Base-by-base conservation (phyloP, 2,888 invertebrate species). In the Ophioninae sp. region DNA sequence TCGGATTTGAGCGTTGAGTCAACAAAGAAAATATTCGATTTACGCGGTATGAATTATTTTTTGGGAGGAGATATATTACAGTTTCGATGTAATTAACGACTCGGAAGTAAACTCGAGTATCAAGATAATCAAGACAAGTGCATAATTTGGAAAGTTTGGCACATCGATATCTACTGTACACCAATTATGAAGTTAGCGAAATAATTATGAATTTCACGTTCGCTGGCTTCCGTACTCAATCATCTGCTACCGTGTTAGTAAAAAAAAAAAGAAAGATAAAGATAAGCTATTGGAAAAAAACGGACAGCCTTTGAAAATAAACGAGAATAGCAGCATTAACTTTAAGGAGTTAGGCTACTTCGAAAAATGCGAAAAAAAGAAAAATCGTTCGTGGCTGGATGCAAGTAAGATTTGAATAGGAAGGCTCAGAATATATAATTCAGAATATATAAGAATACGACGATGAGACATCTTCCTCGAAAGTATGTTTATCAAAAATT, bases 231-330 rank as follows among this genome's bases (percentile, higher is more conserved):
- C 51, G 51, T 51, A 51, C 13, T 51, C 13, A 17, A 51, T 13
- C 17, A 51, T 51, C 10, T 51, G 51, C 17, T 51, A 51, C 51
- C 13, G 9, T 41, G 17, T 51, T 51, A 17, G 51, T 17, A 51
- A 51, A 51, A 51, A 51, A 44, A 44, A 51, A 51, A 51, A 2
- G 5, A 51, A 2, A 51, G 13, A 41, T 41, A 41, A 41, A 41
- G 8, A 41, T 41, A 10, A 51, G 17, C 51, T 51, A 23, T 7
- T 7, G 10, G 51, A 51, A 22, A 51, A 30, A 30, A 30, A 30
- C 30, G 68, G 44, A 44, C 44, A 68, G 51, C 68, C 22, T 68
- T 51, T 23, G 51, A 51, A 51, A 68, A 68, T 68, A 3, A 51
- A 39, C 39, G n/a, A 51, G 30, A 65, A 51, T 44, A 44, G 44